These are phyloP conservation scores for Cyrtodaria siliqua DNA, from an alignment of 2,888 invertebrate species.

Conservation along the genomic window DNA sequence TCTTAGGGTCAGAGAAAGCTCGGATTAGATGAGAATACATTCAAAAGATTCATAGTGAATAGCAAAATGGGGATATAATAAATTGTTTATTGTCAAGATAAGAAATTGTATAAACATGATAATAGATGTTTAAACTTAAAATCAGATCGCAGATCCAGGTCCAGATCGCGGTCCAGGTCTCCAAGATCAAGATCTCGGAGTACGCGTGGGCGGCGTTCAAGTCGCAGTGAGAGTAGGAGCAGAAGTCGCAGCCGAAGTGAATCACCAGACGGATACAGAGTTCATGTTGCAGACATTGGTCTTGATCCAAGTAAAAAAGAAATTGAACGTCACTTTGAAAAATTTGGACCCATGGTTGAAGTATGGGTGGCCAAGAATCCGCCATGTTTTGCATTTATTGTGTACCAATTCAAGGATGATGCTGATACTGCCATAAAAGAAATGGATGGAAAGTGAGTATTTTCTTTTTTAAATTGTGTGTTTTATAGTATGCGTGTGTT, in stretches of 20 bases:
- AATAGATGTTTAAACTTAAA: no score
- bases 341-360: conserved; percentile 88
- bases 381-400: conserved; percentile 89
- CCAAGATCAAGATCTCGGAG: conserved; percentile 65
- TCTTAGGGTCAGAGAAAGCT: no score
- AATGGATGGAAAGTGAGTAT: conserved; percentile 91
- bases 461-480: no score
- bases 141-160: no score
- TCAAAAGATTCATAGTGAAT: no score
- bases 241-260: conserved; percentile 61
- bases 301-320: conserved; percentile 87
- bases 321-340: conserved; percentile 87
- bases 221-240: conserved; percentile 66
- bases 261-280: conserved; percentile 76
- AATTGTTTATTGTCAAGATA: no score
- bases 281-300: conserved; percentile 88
- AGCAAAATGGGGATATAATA: no score
- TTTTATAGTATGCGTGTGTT: no score
- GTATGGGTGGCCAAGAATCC: conserved; percentile 89
- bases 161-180: conserved; percentile 39
- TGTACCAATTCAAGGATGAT: conserved; percentile 88
- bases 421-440: conserved; percentile 93
- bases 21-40: no score
- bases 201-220: conserved; percentile 54
- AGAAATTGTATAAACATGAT: no score